These are phyloP conservation scores for Laodelphax striatellus DNA, from an alignment of 1,140 invertebrate genomes.

Conservation along the genomic window DNA sequence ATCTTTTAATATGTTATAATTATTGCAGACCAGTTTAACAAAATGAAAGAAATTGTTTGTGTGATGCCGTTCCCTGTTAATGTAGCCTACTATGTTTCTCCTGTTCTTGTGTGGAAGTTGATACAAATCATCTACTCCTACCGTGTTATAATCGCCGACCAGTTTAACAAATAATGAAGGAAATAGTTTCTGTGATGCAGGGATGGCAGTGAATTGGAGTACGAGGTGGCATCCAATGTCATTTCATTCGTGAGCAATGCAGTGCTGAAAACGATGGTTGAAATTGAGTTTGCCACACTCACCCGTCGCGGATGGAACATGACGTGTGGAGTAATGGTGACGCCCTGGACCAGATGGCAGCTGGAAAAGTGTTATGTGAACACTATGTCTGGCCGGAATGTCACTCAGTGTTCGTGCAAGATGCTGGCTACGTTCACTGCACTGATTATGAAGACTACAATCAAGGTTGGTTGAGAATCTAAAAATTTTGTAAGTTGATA, in stretches of 20 bases:
- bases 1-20: too few species aligned
- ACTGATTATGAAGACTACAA: slow-evolving; percentile 7
- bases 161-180: too few species aligned
- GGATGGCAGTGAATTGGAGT: slow-evolving; percentile 50
- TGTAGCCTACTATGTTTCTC: too few species aligned
- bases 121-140: too few species aligned
- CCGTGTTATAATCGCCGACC: too few species aligned
- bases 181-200: slow-evolving; percentile 28
- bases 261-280: slow-evolving; percentile 26
- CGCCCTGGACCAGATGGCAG: slow-evolving; percentile 28
- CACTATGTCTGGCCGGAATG: neutral
- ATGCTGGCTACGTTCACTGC: slow-evolving; percentile 17
- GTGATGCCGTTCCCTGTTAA: too few species aligned
- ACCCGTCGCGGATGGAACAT: slow-evolving; percentile 32
- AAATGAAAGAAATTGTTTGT: too few species aligned
- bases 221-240: slow-evolving; percentile 48
- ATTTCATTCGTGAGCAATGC: slow-evolving; percentile 32
- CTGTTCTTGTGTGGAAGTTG: too few species aligned
- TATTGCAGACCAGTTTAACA: too few species aligned
- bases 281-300: slow-evolving; percentile 22
- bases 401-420: slow-evolving; percentile 19
- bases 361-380: slow-evolving; percentile 8
- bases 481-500: too few species aligned
- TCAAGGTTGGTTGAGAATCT: neutral
- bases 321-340: slow-evolving; percentile 36